phyloP scores from a whole-genome alignment of 2,888 invertebrate genomes.

The Eucera pruinosa region DNA sequence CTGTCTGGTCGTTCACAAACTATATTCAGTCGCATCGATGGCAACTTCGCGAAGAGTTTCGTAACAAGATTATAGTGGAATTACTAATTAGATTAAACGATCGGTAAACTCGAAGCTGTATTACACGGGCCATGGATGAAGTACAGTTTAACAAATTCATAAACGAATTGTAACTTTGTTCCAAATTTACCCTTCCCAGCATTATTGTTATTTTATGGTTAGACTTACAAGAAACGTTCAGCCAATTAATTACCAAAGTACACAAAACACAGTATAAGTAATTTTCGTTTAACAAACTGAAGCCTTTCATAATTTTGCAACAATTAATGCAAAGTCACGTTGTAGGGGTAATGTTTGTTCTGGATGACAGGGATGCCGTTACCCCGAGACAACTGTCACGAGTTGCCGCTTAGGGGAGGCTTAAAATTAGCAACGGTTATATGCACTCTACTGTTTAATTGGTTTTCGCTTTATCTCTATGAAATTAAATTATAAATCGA shows the following conservation, averaged over 20 bases:
- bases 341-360: constrained; percentile 55
- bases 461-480: constrained; percentile 33
- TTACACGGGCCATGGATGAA: constrained; percentile 9
- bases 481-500: constrained; percentile 49
- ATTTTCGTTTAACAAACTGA: constrained; percentile 67
- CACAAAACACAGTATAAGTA: constrained; percentile 28
- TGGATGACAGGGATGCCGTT: constrained; percentile 56
- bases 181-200: background rate
- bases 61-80: constrained; percentile 49
- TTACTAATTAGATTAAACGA: constrained; percentile 52
- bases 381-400: constrained; percentile 60
- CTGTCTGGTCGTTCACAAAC: constrained; percentile 37
- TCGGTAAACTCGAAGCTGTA: constrained; percentile 37
- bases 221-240: constrained; percentile 12
- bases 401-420: constrained; percentile 48
- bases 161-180: background rate
- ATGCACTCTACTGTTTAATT: constrained; percentile 53
- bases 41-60: constrained; percentile 50
- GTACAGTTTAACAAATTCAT: constrained; percentile 30
- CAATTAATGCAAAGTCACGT: constrained; percentile 77
- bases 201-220: background rate
- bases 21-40: constrained; percentile 45
- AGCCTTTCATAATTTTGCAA: constrained; percentile 70
- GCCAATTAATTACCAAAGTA: constrained; percentile 38
- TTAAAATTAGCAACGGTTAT: constrained; percentile 66